phyloP scores from a whole-genome alignment of 2,797 vertebrate species.

The Brotula barbata region DNA sequence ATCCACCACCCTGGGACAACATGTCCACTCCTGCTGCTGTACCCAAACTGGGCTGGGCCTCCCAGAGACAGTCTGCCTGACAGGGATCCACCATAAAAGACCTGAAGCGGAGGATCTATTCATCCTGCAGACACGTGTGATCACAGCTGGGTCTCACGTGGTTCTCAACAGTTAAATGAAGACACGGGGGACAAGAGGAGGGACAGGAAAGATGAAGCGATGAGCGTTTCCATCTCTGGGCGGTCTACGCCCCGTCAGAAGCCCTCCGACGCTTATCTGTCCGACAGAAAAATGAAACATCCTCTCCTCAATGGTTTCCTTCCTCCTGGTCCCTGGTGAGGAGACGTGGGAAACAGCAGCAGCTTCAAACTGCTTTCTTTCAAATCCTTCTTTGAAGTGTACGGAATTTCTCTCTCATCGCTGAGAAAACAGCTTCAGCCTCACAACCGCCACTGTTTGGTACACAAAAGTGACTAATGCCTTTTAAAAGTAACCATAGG shows the following conservation, averaged over 20 bases:
- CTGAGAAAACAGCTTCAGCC: slow-evolving; percentile 12
- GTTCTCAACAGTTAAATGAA: neutral
- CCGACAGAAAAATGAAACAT: slow-evolving; percentile 62
- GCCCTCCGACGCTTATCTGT: slow-evolving; percentile 71
- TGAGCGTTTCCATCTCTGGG: too few relatives aligned
- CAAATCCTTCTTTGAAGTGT: slow-evolving; percentile 13
- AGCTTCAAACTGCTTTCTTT: too few relatives aligned
- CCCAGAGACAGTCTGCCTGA: neutral
- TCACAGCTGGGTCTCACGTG: neutral
- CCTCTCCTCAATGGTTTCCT: slow-evolving; percentile 69
- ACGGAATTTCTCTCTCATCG: slow-evolving; percentile 53
- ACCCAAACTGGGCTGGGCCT: neutral
- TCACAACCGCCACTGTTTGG: neutral
- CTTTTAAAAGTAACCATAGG: slow-evolving; percentile 5
- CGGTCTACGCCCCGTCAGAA: slow-evolving; percentile 31
- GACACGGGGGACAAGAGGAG: neutral
- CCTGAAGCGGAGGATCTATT: neutral
- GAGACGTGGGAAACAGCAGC: too few relatives aligned
- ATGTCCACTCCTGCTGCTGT: neutral
- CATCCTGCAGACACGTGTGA: neutral
- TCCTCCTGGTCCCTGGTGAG: slow-evolving; percentile 57
- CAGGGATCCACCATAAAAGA: neutral
- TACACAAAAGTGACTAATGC: slow-evolving; percentile 43
- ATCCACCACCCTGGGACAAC: slow-evolving; percentile 12
- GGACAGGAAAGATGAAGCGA: too few relatives aligned